phyloP scores from a whole-genome alignment of 2,888 invertebrate genomes.

The Hydrotaea cyrtoneurina region DNA sequence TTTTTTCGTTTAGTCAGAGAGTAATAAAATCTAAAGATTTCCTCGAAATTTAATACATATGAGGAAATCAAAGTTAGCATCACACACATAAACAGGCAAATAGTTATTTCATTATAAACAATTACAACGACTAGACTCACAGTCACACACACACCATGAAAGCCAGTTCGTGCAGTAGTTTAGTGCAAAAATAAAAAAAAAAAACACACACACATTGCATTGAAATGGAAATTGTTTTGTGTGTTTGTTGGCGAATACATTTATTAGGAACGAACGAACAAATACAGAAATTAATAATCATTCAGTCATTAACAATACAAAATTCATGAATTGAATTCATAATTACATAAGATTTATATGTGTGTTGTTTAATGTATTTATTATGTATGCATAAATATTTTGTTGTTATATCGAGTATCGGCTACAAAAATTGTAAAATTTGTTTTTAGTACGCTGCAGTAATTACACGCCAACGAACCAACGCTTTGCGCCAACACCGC shows the following conservation, averaged over 20 bases:
- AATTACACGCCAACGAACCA: constrained; percentile 47
- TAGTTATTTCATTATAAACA: constrained; percentile 1
- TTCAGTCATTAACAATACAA: constrained; percentile 27
- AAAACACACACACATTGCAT: too few relatives aligned
- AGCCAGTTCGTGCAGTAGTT: background rate
- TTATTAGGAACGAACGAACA: background rate
- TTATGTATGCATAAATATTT: background rate
- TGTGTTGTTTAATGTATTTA: constrained; percentile 9
- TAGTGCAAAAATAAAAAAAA: too few relatives aligned
- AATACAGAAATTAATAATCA: constrained; percentile 26
- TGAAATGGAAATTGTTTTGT: constrained; percentile 25
- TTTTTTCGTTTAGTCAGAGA: background rate
- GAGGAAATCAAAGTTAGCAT: constrained; percentile 3
- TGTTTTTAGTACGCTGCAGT: constrained; percentile 38
- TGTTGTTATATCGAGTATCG: background rate
- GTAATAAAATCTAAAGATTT: constrained; percentile 25
- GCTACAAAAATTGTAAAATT: constrained; percentile 37
- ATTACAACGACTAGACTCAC: background rate
- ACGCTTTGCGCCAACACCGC: background rate
- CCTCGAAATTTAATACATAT: constrained; percentile 31
- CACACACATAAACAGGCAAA: background rate
- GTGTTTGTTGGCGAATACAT: background rate
- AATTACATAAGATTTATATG: constrained; percentile 35
- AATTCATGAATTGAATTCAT: constrained; percentile 52
- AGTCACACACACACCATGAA: background rate